Percentiles rank a stretch among this genome's conserved stretches.
phyloP scores from a whole-genome alignment of 1,140 invertebrate genomes.

The Orius insidiosus region DNA sequence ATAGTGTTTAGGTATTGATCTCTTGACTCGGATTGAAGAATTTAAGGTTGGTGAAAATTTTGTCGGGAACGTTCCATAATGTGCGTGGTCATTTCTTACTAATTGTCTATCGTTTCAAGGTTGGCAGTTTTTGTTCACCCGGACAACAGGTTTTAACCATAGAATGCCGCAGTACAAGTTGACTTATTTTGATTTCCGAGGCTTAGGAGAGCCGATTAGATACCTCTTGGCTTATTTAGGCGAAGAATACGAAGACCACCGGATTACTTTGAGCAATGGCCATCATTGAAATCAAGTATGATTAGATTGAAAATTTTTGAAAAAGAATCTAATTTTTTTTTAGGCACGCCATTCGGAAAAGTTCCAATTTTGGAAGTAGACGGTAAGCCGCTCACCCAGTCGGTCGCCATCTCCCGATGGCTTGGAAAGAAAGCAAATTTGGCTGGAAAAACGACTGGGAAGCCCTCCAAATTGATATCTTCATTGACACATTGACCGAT shows the following conservation, averaged over 20 bases:
- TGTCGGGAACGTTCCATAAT: too few species aligned
- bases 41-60: too few species aligned
- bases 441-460: constrained; percentile 25
- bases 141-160: too few species aligned
- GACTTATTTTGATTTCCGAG: constrained; percentile 48
- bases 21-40: too few species aligned
- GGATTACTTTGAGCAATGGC: constrained; percentile 11
- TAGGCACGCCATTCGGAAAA: constrained; percentile 32
- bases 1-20: too few species aligned
- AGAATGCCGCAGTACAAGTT: constrained; percentile 30
- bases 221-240: constrained; percentile 42
- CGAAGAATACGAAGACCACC: constrained; percentile 42
- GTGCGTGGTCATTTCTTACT: too few species aligned
- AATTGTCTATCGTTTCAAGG: too few species aligned
- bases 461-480: constrained; percentile 1
- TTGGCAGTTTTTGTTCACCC: too few species aligned
- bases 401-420: constrained; percentile 33
- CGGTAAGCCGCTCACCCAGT: constrained; percentile 29
- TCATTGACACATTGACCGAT: constrained; percentile 5
- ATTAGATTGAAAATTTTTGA: constrained; percentile 17
- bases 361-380: constrained; percentile 34
- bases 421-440: constrained; percentile 31
- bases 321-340: neutral
- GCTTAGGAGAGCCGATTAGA: constrained; percentile 45
- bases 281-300: constrained; percentile 13